A percentile compares a stretch with the other conserved stretches of the same genome.
Evolutionary conservation across 2,888 invertebrate genomes (phyloP).

Genomic region (Acleris holmiana): DNA sequence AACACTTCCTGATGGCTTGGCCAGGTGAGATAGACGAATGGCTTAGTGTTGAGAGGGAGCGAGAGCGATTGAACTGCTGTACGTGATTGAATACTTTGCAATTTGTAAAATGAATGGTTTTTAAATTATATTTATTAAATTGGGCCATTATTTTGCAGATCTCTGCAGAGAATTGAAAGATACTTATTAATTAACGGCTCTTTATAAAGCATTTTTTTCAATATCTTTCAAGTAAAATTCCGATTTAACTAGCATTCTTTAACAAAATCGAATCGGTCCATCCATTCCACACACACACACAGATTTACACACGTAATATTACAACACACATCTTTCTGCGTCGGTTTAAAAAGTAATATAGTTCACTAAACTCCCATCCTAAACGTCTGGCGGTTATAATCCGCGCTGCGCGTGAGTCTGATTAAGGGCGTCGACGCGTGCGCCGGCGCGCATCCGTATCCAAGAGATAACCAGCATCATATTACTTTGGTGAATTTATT

Average conservation of each 20-base stretch:
- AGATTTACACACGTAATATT: no score
- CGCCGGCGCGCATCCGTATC: slow-evolving; percentile 22
- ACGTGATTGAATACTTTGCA: neutral
- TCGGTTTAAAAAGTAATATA: neutral
- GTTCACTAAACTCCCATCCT: slow-evolving; percentile 9
- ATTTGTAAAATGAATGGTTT: no score
- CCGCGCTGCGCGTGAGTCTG: slow-evolving; percentile 18
- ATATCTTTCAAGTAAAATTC: no score
- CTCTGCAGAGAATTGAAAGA: no score
- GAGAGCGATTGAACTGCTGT: neutral
- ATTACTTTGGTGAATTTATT: neutral
- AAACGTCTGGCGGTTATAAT: slow-evolving; percentile 17
- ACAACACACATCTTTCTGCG: no score
- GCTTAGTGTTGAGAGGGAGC: slow-evolving; percentile 9
- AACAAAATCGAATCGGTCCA: no score
- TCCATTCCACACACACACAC: no score
- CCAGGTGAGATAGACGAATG: slow-evolving; percentile 20
- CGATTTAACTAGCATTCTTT: no score
- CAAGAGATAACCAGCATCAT: slow-evolving; percentile 5
- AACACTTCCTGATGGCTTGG: slow-evolving; percentile 27
- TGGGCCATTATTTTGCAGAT: no score
- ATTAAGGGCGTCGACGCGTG: slow-evolving; percentile 25
- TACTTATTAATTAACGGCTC: no score
- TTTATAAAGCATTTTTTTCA: no score
- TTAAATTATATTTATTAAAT: no score